Evolutionary conservation across 2,797 vertebrate genomes (phyloP).

Genomic region (Parotocinclus haroldoi): DNA sequence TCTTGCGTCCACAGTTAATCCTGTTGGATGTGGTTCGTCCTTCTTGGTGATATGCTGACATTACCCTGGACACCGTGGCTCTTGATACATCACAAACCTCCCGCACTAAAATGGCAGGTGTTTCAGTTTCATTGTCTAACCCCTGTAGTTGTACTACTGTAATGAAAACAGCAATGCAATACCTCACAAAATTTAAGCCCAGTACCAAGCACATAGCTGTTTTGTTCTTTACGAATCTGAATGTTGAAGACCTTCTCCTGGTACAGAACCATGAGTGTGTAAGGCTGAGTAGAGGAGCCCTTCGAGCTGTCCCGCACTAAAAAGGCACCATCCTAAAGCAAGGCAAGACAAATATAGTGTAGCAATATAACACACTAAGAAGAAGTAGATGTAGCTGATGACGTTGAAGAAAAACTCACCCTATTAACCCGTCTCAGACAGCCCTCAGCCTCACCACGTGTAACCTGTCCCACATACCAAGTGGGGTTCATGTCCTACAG

Average conservation of each 20-base stretch:
- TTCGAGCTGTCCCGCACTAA: constrained; percentile 90
- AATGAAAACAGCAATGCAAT: constrained; percentile 26
- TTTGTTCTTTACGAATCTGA: constrained; percentile 79
- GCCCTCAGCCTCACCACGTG: constrained; percentile 80
- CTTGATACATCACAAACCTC: too few relatives aligned
- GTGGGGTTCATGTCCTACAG: constrained; percentile 64
- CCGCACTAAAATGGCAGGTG: too few relatives aligned
- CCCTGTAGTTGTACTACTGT: not conserved
- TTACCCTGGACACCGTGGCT: too few relatives aligned
- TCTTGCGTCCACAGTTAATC: too few relatives aligned
- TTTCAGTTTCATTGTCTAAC: too few relatives aligned
- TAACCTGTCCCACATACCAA: constrained; percentile 84
- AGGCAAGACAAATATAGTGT: not conserved
- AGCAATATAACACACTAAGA: not conserved
- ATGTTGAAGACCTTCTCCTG: constrained; percentile 93
- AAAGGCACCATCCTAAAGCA: constrained; percentile 84
- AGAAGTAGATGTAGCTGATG: not conserved
- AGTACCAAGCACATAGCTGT: constrained; percentile 82
- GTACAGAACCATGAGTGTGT: constrained; percentile 91
- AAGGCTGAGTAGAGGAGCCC: constrained; percentile 78
- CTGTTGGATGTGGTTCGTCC: too few relatives aligned
- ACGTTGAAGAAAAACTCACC: constrained; percentile 61
- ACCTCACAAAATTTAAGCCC: constrained; percentile 88
- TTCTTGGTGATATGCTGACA: too few relatives aligned
- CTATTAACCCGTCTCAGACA: constrained; percentile 78